Base-by-base conservation (phyloP, 2,113 vertebrate species). In the Eretmochelys imbricata region DNA sequence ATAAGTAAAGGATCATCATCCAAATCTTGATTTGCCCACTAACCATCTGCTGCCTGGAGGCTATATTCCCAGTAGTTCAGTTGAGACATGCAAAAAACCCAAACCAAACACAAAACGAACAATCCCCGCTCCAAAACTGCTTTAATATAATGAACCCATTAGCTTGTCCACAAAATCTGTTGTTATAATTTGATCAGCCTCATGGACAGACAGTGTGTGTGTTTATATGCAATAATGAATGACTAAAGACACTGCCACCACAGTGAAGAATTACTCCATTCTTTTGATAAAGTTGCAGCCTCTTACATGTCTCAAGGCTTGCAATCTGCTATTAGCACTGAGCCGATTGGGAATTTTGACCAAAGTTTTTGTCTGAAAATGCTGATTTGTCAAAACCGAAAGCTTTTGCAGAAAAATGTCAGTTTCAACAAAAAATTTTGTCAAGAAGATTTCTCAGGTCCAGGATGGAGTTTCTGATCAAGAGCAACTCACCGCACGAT, bases 31-130 rank as follows among this genome's bases (percentile, higher is more conserved):
- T 90, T 93, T 76, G 80, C 78, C 84, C 92, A 92, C 90, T 95
- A 92, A 82, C 82, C 94, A 93, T 96, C 94, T 94, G 95, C 78
- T 96, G 91, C 94, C 93, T 93, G 78, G 29, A 97, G 91, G 89
- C 93, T 95, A 48, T 91, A 84, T 89, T 84, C 65, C 93, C 57
- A 88, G 82, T 84, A 92, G 92, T 69, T 88, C 65, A 95, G 93
- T 84, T 13, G 88, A 92, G 57, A 94, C 50, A 93, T 81, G 75
- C 79, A 91, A 95, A 96, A 81, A 62, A 54, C 62, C 75, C 78
- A 54, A 82, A 38, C 49, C 7, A 53, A n/a, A 54, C 27, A 7
- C 51, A 79, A 75, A 59, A 55, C 42, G 24, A 29, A 59, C 57
- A 29, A 27, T 13, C 27, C n/a, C 8, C n/a, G 9, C 35, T 20